A percentile compares a stretch with the other conserved stretches of the same genome.
Conservation (phyloP, 2,888 invertebrate genomes). For the Syritta pipiens region DNA sequence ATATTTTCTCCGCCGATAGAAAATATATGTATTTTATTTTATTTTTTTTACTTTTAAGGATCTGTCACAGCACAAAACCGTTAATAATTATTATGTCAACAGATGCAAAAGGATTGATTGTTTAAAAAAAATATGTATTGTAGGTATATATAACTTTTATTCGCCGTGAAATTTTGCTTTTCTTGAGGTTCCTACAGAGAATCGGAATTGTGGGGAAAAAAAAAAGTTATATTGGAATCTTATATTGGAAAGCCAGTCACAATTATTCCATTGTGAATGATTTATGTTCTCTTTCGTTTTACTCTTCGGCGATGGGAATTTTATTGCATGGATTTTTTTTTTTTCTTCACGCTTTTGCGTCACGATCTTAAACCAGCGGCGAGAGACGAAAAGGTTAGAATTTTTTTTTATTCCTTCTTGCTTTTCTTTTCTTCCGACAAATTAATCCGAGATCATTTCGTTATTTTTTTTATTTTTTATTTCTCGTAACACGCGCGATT, state of each 20-base stretch:
- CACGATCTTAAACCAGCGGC: conserved; percentile 29
- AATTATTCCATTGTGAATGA: conserved; percentile 66
- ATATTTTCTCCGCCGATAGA: conserved; percentile 14
- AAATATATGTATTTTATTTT: conserved; percentile 10
- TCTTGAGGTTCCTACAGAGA: conserved; percentile 51
- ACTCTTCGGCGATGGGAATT: conserved; percentile 41
- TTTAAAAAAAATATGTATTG: conserved; percentile 37
- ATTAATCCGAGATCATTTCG: conserved; percentile 4
- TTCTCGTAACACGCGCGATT: conserved; percentile 41
- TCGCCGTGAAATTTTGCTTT: conserved; percentile 49
- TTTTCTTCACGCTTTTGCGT: conserved; percentile 44
- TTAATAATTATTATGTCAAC: conserved; percentile 32
- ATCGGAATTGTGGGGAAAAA: conserved; percentile 29
- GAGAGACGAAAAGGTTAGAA: conserved; percentile 26
- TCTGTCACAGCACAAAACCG: conserved; percentile 30
- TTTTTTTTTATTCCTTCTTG: too few species aligned
- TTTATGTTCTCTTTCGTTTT: conserved; percentile 32
- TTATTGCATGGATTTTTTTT: conserved; percentile 45
- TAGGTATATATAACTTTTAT: conserved; percentile 26
- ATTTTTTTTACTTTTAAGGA: not conserved
- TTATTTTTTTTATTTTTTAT: too few species aligned
- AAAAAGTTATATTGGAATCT: conserved; percentile 32
- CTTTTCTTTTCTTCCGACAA: not conserved
- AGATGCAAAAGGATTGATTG: conserved; percentile 34
- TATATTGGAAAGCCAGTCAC: conserved; percentile 45